These are phyloP conservation scores for Pantherophis alleghaniensis DNA, from an alignment of 2,797 vertebrate species.

Conservation along the genomic window DNA sequence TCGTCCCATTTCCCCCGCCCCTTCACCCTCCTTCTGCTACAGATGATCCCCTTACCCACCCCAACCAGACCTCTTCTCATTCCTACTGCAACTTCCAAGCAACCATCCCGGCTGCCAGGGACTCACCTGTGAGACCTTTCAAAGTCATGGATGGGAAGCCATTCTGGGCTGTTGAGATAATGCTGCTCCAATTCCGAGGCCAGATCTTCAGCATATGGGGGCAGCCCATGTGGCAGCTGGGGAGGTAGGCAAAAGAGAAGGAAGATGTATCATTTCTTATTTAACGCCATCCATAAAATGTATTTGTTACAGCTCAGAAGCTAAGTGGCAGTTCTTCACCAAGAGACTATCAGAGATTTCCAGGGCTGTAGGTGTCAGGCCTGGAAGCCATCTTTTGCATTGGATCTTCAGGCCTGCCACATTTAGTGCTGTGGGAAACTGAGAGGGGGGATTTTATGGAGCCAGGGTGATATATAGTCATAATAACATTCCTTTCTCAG, in stretches of 20 bases:
- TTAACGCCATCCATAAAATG: neutral
- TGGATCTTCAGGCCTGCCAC: no score
- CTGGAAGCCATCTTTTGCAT: no score
- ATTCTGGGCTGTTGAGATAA: constrained; percentile 81
- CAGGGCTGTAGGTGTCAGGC: neutral
- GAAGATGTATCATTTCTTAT: neutral
- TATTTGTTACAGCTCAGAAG: neutral
- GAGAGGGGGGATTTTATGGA: no score
- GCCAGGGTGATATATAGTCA: no score
- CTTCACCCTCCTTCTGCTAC: no score
- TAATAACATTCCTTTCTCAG: no score
- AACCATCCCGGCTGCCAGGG: neutral
- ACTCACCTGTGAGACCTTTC: constrained; percentile 81
- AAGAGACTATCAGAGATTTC: neutral
- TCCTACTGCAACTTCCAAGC: neutral
- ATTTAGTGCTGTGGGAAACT: no score
- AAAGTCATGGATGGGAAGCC: constrained; percentile 85
- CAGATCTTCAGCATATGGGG: constrained; percentile 81
- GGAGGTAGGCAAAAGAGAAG: neutral
- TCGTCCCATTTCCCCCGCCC: neutral
- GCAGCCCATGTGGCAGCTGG: constrained; percentile 87
- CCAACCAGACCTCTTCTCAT: neutral
- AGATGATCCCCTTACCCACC: no score
- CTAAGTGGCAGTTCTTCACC: neutral
- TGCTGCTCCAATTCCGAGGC: constrained; percentile 81